Conservation (phyloP, 2,888 invertebrate species). For the Andricus curvator region DNA sequence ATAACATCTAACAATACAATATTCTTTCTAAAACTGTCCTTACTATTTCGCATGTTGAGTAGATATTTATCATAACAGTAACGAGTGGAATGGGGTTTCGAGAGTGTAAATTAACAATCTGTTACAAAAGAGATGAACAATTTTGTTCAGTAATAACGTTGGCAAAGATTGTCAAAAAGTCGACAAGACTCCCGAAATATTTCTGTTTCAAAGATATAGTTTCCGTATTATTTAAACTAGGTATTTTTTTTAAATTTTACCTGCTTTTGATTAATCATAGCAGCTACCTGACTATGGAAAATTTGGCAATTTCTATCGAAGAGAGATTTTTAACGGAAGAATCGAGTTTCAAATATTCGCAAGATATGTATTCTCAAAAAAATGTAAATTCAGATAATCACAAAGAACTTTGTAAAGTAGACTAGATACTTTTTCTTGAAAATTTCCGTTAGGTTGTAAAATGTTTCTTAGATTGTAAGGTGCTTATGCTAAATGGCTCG, state of each 20-base stretch:
- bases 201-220: slow-evolving; percentile 17
- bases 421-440: neutral
- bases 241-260: slow-evolving; percentile 8
- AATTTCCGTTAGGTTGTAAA: neutral
- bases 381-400: neutral
- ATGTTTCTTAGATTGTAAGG: neutral
- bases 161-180: slow-evolving; percentile 38
- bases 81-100: slow-evolving; percentile 32
- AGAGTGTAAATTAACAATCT: slow-evolving; percentile 29
- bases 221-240: slow-evolving; percentile 4
- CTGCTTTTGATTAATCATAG: slow-evolving; percentile 29
- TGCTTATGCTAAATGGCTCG: slow-evolving; percentile 16
- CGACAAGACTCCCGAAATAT: neutral
- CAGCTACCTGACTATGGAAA: neutral
- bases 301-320: slow-evolving; percentile 4
- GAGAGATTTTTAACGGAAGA: slow-evolving; percentile 4
- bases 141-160: slow-evolving; percentile 34
- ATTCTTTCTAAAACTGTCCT: slow-evolving; percentile 39
- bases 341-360: neutral
- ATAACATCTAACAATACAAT: slow-evolving; percentile 39
- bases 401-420: neutral
- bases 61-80: slow-evolving; percentile 37
- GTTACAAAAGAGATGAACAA: slow-evolving; percentile 21
- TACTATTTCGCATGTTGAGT: slow-evolving; percentile 39
- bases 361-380: slow-evolving; percentile 14